Conservation (phyloP, 1,140 invertebrate genomes). For the Cylas formicarius region DNA sequence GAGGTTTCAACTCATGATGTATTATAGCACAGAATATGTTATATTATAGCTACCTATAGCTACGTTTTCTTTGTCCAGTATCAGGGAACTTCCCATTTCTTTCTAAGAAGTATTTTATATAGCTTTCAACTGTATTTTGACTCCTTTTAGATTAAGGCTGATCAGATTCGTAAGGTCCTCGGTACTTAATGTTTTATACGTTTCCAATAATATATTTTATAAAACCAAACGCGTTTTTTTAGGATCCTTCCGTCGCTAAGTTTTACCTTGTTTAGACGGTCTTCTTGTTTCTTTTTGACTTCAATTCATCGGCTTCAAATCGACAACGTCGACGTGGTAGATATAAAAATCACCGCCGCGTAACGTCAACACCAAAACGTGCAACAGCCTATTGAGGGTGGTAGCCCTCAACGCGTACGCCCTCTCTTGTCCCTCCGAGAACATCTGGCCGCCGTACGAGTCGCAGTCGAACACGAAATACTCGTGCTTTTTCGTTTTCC, state of each 20-base stretch:
- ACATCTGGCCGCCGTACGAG: conserved; percentile 50
- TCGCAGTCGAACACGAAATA: conserved; percentile 59
- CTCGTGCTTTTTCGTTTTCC: conserved; percentile 44
- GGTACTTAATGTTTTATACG: conserved; percentile 6
- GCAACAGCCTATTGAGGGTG: conserved; percentile 52
- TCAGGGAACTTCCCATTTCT: no score
- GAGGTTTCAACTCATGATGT: no score
- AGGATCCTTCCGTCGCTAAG: neutral
- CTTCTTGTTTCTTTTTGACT: no score
- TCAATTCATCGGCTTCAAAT: conserved; percentile 24
- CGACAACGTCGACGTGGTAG: conserved; percentile 30
- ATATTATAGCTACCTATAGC: no score
- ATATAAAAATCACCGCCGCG: conserved; percentile 39
- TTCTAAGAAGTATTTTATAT: no score
- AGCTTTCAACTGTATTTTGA: no score
- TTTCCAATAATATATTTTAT: neutral
- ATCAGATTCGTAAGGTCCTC: no score
- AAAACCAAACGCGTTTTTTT: neutral
- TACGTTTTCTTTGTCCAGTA: no score
- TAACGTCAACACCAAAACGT: conserved; percentile 38
- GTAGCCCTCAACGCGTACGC: conserved; percentile 52
- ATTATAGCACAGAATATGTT: no score
- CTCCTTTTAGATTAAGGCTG: no score
- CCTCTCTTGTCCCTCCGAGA: conserved; percentile 48
- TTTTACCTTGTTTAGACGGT: conserved; percentile 3